A percentile compares a stretch with the other conserved stretches of the same genome.
Conservation (phyloP, 1,140 invertebrate species). For the Polypedilum vanderplanki region DNA sequence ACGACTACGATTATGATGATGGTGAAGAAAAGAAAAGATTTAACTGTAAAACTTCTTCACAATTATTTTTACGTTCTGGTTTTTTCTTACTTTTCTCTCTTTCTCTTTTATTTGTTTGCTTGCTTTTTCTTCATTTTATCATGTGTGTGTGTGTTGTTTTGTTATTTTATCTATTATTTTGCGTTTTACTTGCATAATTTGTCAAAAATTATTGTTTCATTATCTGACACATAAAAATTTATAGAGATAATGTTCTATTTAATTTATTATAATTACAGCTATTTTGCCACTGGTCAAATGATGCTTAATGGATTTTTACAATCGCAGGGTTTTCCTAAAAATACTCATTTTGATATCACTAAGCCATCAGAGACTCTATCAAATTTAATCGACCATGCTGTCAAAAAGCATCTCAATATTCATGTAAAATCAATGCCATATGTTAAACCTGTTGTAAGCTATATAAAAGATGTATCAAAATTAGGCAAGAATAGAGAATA, state of each 20-base stretch:
- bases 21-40: constrained; percentile 1
- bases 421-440: constrained; percentile 65
- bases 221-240: too few species aligned
- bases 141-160: neutral
- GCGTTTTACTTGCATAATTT: neutral
- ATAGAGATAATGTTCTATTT: too few species aligned
- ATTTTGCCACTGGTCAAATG: constrained; percentile 58
- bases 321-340: constrained; percentile 64
- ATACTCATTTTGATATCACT: constrained; percentile 59
- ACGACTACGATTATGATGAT: neutral
- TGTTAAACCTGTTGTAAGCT: constrained; percentile 64
- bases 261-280: constrained; percentile 47
- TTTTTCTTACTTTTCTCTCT: constrained; percentile 1
- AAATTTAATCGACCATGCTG: constrained; percentile 57
- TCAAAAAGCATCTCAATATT: constrained; percentile 61
- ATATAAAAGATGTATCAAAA: constrained; percentile 59
- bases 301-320: constrained; percentile 68
- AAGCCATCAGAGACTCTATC: constrained; percentile 59
- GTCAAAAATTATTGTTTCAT: neutral
- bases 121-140: neutral
- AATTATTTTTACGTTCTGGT: constrained; percentile 23
- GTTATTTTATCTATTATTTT: neutral
- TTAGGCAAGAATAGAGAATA: constrained; percentile 60
- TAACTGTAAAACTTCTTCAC: constrained; percentile 8
- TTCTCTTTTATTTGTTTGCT: neutral